Base-by-base conservation (phyloP, 2,797 vertebrate species). In the Antennarius maculatus region DNA sequence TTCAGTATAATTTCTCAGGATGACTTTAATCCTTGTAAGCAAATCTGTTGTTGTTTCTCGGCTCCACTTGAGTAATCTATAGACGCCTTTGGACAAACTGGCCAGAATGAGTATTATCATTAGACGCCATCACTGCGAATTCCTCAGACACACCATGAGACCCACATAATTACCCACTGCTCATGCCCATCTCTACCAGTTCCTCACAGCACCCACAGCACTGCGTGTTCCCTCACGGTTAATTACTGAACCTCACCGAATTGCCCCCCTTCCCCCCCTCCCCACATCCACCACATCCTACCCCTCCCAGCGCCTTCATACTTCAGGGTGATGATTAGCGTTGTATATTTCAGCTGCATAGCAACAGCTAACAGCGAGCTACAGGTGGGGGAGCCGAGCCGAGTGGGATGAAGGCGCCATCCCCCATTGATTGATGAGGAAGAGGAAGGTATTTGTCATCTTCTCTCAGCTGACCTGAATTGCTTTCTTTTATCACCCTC, bases 141-240 rank as follows among this genome's bases (percentile, higher is more conserved):
- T 88, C 79, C 80, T 81, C 54, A 81, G 80, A 83, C 76, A 71
- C 73, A 62, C 82, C 81, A 80, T 74, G 76, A 76, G 84, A 79
- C 86, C 89, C 86, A 91, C 88, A 61, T 92, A 90, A 92, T 91
- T 87, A 89, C 84, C 90, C 77, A 75, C 58, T 68, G 74, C 76
- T 84, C 74, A 77, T 67, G 64, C 80, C 73, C 79, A 76, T 81
- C 72, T 29, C 80, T 81, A 80, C 76, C 69, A 70, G 80, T 67
- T 54, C 77, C 77, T 66, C 48, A 4, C 74, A 81, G 81, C 79
- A 85, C 83, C 82, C 74, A 80, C 83, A 82, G 85, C 76, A 69
- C 80, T 74, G 74, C 46, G 54, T 79, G 77, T 81, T 86, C 81
- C 69, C 82, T 83, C 74, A 71, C 72, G 67, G 81, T 82, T 91